These are phyloP conservation scores for Amblyjoppa proteus DNA, from an alignment of 2,888 invertebrate species.

Conservation along the genomic window DNA sequence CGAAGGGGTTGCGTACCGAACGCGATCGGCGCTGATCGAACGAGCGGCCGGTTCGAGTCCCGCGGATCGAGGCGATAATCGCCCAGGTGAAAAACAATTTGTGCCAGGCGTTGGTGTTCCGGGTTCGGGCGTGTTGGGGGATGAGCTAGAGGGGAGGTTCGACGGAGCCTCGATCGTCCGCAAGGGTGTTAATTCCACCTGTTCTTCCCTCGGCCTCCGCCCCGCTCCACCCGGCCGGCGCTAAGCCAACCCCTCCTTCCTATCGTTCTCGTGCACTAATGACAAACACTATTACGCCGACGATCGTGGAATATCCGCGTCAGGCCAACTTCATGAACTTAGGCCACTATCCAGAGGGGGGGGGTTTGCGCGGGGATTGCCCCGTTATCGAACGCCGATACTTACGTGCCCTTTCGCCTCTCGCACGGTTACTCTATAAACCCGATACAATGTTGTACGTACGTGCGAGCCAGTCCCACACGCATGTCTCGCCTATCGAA, in stretches of 20 bases:
- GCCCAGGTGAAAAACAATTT: slow-evolving; percentile 58
- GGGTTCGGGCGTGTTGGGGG: neutral
- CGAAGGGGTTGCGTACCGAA: neutral
- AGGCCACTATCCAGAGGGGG: slow-evolving; percentile 36
- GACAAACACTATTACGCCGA: slow-evolving; percentile 78
- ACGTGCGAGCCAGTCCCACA: slow-evolving; percentile 39
- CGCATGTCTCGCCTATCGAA: slow-evolving; percentile 52
- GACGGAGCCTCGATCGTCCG: slow-evolving; percentile 55
- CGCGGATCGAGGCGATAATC: slow-evolving; percentile 59
- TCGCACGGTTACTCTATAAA: slow-evolving; percentile 19
- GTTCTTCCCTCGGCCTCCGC: slow-evolving; percentile 76
- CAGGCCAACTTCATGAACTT: slow-evolving; percentile 76
- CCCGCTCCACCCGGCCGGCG: slow-evolving; percentile 68
- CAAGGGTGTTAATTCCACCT: slow-evolving; percentile 80
- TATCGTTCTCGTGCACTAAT: slow-evolving; percentile 75
- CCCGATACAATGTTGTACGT: slow-evolving; percentile 44
- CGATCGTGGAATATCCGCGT: slow-evolving; percentile 70
- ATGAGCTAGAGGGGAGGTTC: neutral
- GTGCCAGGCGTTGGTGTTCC: slow-evolving; percentile 35
- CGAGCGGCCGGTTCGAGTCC: slow-evolving; percentile 9
- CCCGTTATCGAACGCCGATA: slow-evolving; percentile 74
- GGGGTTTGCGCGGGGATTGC: slow-evolving; percentile 45
- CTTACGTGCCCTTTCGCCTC: slow-evolving; percentile 70
- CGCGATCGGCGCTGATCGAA: slow-evolving; percentile 32
- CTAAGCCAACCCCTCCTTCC: slow-evolving; percentile 75